Percentiles rank a stretch among this genome's conserved stretches.
These are phyloP conservation scores for Silurus asotus DNA, from an alignment of 2,113 vertebrate species.

Conservation along the genomic window DNA sequence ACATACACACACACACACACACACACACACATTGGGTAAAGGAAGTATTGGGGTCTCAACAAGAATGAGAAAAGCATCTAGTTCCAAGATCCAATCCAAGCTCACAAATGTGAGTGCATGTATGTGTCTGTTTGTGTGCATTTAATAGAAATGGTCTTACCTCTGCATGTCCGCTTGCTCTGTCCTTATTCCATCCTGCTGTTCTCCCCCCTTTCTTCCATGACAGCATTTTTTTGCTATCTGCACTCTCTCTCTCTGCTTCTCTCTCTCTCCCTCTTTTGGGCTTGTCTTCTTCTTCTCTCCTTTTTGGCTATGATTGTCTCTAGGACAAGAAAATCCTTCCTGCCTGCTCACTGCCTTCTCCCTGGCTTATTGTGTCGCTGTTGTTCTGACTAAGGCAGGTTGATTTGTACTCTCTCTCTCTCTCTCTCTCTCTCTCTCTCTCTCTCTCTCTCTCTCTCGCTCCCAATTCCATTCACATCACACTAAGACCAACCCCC, in stretches of 20 bases:
- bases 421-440: slow-evolving; percentile 49
- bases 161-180: slow-evolving; percentile 67
- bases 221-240: slow-evolving; percentile 73
- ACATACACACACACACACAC: background rate
- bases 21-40: background rate
- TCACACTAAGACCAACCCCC: slow-evolving; percentile 73
- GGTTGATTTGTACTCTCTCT: slow-evolving; percentile 71
- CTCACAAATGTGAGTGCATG: background rate
- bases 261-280: slow-evolving; percentile 29
- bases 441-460: slow-evolving; percentile 52
- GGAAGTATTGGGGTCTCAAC: slow-evolving; percentile 6
- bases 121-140: slow-evolving; percentile 24
- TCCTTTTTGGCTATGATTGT: slow-evolving; percentile 12
- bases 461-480: slow-evolving; percentile 74
- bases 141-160: slow-evolving; percentile 60
- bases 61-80: background rate
- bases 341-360: slow-evolving; percentile 14
- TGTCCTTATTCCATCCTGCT: slow-evolving; percentile 71
- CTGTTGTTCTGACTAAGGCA: slow-evolving; percentile 72
- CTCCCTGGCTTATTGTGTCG: slow-evolving; percentile 48
- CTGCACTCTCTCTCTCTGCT: slow-evolving; percentile 63
- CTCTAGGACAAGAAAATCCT: slow-evolving; percentile 16
- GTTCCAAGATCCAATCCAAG: background rate
- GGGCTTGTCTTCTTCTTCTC: slow-evolving; percentile 48
- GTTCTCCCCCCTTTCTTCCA: slow-evolving; percentile 69